These are phyloP conservation scores for Polydrusus pterygomalis DNA, from an alignment of 2,888 invertebrate species.

Conservation along the genomic window DNA sequence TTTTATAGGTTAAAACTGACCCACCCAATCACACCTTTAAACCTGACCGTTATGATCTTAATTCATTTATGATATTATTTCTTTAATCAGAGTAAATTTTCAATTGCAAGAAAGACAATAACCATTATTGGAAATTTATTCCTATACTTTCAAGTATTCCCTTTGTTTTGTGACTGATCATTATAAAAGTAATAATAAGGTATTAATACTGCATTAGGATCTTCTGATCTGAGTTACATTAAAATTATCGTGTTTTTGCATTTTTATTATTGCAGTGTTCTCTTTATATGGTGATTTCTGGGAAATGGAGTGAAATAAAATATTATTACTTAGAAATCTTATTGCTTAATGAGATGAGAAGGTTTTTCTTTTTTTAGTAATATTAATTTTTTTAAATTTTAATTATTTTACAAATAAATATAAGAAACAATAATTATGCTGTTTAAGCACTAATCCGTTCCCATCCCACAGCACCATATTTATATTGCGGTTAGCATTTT, in stretches of 20 bases:
- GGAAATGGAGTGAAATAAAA: background rate
- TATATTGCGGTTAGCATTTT: too few relatives aligned
- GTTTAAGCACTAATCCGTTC: too few relatives aligned
- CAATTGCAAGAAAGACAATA: slow-evolving; percentile 20
- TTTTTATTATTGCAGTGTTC: background rate
- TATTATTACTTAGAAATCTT: background rate
- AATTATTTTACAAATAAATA: too few relatives aligned
- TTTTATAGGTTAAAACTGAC: too few relatives aligned
- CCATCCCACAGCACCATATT: too few relatives aligned
- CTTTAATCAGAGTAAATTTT: too few relatives aligned
- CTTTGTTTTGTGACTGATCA: background rate
- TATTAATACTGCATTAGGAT: background rate
- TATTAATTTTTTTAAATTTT: too few relatives aligned
- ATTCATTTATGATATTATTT: too few relatives aligned
- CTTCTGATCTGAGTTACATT: background rate
- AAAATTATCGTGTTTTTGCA: background rate
- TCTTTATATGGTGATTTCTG: background rate
- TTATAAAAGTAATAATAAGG: slow-evolving; percentile 8
- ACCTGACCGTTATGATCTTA: too few relatives aligned
- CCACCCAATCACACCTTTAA: too few relatives aligned
- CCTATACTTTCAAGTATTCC: background rate
- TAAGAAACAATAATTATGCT: too few relatives aligned
- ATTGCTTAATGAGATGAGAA: background rate
- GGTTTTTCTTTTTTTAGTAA: background rate
- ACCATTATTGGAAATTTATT: slow-evolving; percentile 20